Conservation (phyloP, 2,113 vertebrate genomes). For the Pygoscelis antarcticus region DNA sequence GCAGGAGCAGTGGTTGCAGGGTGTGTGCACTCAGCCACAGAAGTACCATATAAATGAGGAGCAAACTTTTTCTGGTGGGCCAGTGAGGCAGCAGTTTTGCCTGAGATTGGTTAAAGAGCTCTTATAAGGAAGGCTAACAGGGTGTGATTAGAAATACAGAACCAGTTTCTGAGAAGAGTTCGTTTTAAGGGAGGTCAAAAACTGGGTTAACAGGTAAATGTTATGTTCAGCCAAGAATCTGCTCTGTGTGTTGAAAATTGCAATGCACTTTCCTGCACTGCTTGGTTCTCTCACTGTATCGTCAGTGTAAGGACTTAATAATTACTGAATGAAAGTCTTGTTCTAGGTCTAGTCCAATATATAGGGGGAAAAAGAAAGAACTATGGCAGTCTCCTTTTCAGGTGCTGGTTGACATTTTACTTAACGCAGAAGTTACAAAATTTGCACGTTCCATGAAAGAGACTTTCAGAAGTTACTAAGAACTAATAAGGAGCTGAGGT, state of each 20-base stretch:
- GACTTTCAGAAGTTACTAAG: background rate
- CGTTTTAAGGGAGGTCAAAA: background rate
- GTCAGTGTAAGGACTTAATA: background rate
- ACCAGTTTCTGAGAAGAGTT: background rate
- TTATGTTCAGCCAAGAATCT: background rate
- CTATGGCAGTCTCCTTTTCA: background rate
- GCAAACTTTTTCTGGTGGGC: background rate
- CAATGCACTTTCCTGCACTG: background rate
- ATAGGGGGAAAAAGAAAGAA: background rate
- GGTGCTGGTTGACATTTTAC: background rate
- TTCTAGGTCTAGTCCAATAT: background rate
- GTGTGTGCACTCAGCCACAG: accelerated
- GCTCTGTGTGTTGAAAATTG: background rate
- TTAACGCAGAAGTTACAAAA: background rate
- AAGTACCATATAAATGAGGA: background rate
- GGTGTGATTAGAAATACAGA: background rate
- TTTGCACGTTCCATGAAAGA: background rate
- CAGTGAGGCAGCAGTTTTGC: background rate
- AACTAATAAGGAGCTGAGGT: background rate
- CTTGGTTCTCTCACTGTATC: background rate
- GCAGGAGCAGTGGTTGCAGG: background rate
- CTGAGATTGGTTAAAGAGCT: background rate
- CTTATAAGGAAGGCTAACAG: background rate
- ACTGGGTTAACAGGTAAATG: background rate
- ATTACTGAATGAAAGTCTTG: background rate